A percentile compares a stretch with the other conserved stretches of the same genome.
Evolutionary conservation across 2,888 invertebrate genomes (phyloP).

Genomic region (Ophion obscuratus): DNA sequence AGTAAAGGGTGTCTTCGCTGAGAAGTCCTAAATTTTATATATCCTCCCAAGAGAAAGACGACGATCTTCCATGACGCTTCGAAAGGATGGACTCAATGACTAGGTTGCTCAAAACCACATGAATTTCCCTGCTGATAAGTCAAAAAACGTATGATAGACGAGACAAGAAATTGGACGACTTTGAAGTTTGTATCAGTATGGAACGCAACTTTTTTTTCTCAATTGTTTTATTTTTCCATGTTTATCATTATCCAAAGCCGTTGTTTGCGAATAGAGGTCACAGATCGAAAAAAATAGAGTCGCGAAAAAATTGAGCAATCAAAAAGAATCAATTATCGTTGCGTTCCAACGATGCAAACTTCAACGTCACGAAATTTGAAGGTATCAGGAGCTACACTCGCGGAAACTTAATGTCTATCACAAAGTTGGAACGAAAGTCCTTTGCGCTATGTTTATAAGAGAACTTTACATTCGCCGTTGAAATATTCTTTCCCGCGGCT

Average conservation of each 20-base stretch:
- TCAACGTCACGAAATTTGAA: not conserved
- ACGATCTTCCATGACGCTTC: no score
- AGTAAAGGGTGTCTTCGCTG: not conserved
- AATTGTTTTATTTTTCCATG: no score
- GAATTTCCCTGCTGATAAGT: not conserved
- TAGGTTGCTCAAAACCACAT: not conserved
- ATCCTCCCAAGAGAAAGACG: not conserved
- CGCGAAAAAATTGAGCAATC: no score
- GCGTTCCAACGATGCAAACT: no score
- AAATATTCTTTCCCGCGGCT: slow-evolving; percentile 2
- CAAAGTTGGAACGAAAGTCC: not conserved
- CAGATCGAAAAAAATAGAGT: no score
- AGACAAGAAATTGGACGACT: not conserved
- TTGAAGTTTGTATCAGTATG: no score
- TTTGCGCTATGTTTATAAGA: slow-evolving; percentile 29
- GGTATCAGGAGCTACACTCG: not conserved
- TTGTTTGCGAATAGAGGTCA: no score
- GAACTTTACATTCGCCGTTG: not conserved
- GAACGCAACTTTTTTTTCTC: no score
- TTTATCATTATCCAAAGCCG: no score
- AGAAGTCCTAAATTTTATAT: not conserved
- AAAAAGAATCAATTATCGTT: no score
- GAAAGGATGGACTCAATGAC: not conserved
- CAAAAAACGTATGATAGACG: slow-evolving; percentile 5
- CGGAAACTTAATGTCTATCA: not conserved